A percentile compares a stretch with the other conserved stretches of the same genome.
Conservation (phyloP, 2,888 invertebrate genomes). For the Pyralis farinalis region DNA sequence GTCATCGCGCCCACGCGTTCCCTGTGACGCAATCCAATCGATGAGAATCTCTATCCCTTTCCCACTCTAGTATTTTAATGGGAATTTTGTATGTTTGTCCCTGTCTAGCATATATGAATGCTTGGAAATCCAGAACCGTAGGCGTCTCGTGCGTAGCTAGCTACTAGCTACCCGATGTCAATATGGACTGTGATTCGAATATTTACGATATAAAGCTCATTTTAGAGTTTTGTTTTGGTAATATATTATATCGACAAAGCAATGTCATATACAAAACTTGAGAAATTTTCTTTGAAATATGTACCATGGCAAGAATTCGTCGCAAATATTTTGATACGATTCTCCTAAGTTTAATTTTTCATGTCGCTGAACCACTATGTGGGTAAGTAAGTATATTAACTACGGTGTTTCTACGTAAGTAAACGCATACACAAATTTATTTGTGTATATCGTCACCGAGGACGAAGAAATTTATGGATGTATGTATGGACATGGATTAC, state of each 20-base stretch:
- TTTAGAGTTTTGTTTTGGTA: slow-evolving; percentile 52
- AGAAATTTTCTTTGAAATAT: neutral
- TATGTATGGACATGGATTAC: too few relatives aligned
- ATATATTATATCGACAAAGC: slow-evolving; percentile 46
- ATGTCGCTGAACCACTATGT: too few relatives aligned
- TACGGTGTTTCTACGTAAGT: too few relatives aligned
- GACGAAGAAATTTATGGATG: too few relatives aligned
- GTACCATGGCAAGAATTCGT: too few relatives aligned
- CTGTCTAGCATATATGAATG: slow-evolving; percentile 62
- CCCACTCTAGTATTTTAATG: slow-evolving; percentile 17
- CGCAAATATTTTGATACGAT: too few relatives aligned
- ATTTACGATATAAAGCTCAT: slow-evolving; percentile 48
- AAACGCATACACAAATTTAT: too few relatives aligned
- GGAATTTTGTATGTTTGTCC: slow-evolving; percentile 22
- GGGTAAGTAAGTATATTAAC: too few relatives aligned
- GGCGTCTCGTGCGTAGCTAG: slow-evolving; percentile 71
- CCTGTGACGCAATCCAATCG: slow-evolving; percentile 77
- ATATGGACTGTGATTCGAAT: slow-evolving; percentile 34
- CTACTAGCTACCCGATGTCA: slow-evolving; percentile 37
- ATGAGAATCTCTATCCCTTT: slow-evolving; percentile 47
- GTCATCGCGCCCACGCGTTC: slow-evolving; percentile 76
- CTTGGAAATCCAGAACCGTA: slow-evolving; percentile 64
- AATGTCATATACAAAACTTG: slow-evolving; percentile 9
- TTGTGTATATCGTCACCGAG: too few relatives aligned
- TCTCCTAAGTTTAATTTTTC: too few relatives aligned